Evolutionary conservation across 2,797 vertebrate genomes (phyloP).

Genomic region (Valencia hispanica): DNA sequence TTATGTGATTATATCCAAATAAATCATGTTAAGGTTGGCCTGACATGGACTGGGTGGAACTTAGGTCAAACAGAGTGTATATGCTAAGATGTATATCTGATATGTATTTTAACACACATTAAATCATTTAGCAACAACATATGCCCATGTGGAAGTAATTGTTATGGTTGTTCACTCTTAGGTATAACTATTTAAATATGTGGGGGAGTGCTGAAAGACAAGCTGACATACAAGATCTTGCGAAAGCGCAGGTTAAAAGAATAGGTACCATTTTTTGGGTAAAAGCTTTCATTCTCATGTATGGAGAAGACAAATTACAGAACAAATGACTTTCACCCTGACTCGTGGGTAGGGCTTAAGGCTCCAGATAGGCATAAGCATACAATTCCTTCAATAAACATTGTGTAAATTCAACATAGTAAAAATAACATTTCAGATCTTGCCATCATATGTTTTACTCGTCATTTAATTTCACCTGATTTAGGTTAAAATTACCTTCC

Average conservation of each 20-base stretch:
- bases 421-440: neutral
- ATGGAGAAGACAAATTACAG: no score
- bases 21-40: neutral
- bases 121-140: neutral
- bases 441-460: neutral
- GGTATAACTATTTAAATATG: neutral
- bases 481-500: neutral
- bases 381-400: neutral
- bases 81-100: neutral
- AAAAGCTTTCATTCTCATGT: neutral
- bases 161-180: neutral
- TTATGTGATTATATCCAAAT: neutral
- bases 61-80: neutral
- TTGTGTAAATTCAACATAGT: neutral
- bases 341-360: neutral
- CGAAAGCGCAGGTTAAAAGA: conserved; percentile 2
- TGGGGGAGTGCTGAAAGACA: conserved; percentile 5
- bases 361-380: no score
- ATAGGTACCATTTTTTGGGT: neutral
- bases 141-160: neutral
- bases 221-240: neutral
- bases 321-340: neutral
- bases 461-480: neutral
- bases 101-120: conserved; percentile 6
- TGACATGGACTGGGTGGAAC: neutral